Evolutionary conservation across 2,797 vertebrate species (phyloP).

Genomic region (Lutjanus campechanus): DNA sequence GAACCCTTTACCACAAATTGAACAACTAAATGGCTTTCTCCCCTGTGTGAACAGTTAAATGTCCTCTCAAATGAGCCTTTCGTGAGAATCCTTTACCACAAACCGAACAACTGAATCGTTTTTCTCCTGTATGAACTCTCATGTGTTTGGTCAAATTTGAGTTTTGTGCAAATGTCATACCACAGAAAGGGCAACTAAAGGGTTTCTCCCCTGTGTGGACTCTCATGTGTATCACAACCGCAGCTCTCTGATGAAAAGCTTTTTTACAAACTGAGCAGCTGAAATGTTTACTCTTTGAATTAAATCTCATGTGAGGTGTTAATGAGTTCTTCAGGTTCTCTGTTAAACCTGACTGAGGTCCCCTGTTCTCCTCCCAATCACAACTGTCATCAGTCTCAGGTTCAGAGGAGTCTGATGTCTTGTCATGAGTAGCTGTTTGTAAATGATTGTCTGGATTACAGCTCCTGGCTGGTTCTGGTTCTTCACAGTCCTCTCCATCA

Average conservation of each 20-base stretch:
- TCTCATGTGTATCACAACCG: background rate
- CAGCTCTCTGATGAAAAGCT: too few species aligned
- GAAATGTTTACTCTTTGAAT: background rate
- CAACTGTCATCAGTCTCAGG: conserved; percentile 1
- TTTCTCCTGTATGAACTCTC: too few species aligned
- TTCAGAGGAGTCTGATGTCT: background rate
- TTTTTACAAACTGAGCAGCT: too few species aligned
- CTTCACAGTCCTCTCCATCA: background rate
- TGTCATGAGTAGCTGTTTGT: background rate
- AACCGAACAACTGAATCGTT: too few species aligned
- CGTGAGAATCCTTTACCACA: too few species aligned
- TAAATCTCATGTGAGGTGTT: background rate
- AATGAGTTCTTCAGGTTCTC: background rate
- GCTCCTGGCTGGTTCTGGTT: background rate
- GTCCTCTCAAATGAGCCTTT: too few species aligned
- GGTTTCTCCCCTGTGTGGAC: background rate
- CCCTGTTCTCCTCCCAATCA: background rate
- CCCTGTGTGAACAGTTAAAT: too few species aligned
- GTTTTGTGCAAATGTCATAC: too few species aligned
- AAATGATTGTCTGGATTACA: background rate
- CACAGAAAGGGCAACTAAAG: background rate
- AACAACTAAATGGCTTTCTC: too few species aligned
- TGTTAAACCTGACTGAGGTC: background rate
- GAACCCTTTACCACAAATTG: too few species aligned
- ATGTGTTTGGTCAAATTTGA: too few species aligned